Evolutionary conservation across 2,888 invertebrate species (phyloP), one percentile per base, ranked within the genome.

Genomic region (Laothoe populi): DNA sequence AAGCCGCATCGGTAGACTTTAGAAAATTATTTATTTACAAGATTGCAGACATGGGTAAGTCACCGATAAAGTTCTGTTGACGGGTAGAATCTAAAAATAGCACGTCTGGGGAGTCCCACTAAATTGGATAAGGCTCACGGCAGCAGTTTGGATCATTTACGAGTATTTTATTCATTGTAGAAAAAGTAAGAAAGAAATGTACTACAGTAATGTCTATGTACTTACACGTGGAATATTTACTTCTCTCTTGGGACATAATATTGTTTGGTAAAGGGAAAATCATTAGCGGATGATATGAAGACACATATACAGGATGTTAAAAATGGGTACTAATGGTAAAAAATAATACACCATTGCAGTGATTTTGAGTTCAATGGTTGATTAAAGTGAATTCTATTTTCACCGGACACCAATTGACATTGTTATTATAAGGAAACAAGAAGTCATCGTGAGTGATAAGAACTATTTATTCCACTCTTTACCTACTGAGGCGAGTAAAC

Each of bases 61-160:
- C 19, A 16, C 31, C 8, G 53, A 19, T 19, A 44, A 44, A 26
- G 35, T 53, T 46, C 46, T 3, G 23, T 23, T 19, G 24, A 48
- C 38, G 38, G 19, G 16, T 16, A 10, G 38, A 26, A 16, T 8
- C 31, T 53, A 53, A 53, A 49, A 53, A 16, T 53, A 53, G 26
- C 19, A 8, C 53, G 53, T 53, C 53, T 19, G 19, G 19, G 26
- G 16, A 26, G 2, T 35, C 5, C 16, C 16, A n/a, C 0, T 10
- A 31, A 53, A 53, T 53, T 53, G 53, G 31, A 53, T 53, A 53
- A 35, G 19, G 53, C 35, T 31, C 11, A 31, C 46, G 21, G 10
- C 45, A 16, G 16, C 46, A n/a, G 16, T 11, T 16, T 19, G 53
- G 53, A 35, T 35, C 53, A 31, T 53, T 53, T 53, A 53, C 53